A percentile compares a stretch with the other conserved stretches of the same genome.
These are phyloP conservation scores for Macrosteles quadrilineatus DNA, from an alignment of 1,140 invertebrate species.

Conservation along the genomic window DNA sequence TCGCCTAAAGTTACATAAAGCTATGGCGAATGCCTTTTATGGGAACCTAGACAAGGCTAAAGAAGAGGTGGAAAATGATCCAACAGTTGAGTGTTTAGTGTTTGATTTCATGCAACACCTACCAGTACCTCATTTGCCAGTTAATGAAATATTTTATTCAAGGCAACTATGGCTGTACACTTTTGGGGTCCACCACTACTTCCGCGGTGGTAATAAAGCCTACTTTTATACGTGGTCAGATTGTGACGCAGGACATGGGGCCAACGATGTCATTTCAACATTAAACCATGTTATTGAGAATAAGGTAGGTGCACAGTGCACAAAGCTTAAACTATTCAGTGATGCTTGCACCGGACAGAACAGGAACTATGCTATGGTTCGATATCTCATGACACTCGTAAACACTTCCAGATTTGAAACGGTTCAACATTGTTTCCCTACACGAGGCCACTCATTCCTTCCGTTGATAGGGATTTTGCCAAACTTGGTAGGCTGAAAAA, in stretches of 20 bases:
- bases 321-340: conserved; percentile 29
- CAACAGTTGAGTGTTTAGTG: conserved; percentile 37
- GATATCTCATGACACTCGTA: conserved; percentile 30
- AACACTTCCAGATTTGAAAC: conserved; percentile 34
- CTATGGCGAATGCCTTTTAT: no score
- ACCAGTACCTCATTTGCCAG: conserved; percentile 39
- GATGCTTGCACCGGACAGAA: conserved; percentile 38
- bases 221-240: conserved; percentile 37
- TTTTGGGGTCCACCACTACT: conserved; percentile 19
- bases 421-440: conserved; percentile 39
- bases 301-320: neutral
- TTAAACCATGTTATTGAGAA: conserved; percentile 27
- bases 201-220: conserved; percentile 34
- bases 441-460: conserved; percentile 43
- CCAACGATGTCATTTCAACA: conserved; percentile 31
- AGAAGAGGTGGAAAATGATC: conserved; percentile 44
- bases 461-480: conserved; percentile 43
- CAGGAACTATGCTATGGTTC: conserved; percentile 34
- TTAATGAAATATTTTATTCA: conserved; percentile 40
- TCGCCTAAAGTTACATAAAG: conserved; percentile 41
- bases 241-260: conserved; percentile 27
- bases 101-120: conserved; percentile 43
- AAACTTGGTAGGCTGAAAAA: conserved; percentile 37
- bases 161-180: conserved; percentile 38
- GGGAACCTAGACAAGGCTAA: conserved; percentile 32